Evolutionary conservation across 2,113 vertebrate species (phyloP).

Genomic region (Gorsachius goisagi): DNA sequence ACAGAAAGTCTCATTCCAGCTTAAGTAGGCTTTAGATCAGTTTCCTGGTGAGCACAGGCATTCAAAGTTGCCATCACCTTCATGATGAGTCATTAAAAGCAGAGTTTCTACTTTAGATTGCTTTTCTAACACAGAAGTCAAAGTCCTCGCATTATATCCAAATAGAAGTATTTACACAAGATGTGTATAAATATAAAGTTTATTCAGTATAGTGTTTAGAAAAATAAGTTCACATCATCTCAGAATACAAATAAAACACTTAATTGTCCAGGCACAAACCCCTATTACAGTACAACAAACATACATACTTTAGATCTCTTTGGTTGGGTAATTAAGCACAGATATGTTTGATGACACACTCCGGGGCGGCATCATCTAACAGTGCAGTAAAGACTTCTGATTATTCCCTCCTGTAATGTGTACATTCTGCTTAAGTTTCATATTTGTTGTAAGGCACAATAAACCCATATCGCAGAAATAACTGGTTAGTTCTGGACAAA

Average conservation of each 20-base stretch:
- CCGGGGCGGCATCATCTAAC: constrained; percentile 76
- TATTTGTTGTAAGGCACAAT: constrained; percentile 81
- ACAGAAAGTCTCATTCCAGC: neutral
- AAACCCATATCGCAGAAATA: constrained; percentile 70
- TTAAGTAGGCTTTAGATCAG: neutral
- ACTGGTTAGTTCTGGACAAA: constrained; percentile 73
- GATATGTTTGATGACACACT: constrained; percentile 76
- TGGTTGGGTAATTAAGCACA: constrained; percentile 89
- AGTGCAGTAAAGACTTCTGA: constrained; percentile 74
- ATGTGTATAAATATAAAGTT: constrained; percentile 99
- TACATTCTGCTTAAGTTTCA: constrained; percentile 70
- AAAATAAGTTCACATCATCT: constrained; percentile 99
- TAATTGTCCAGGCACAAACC: constrained; percentile 85
- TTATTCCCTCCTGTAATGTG: constrained; percentile 65
- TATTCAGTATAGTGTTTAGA: constrained; percentile 99
- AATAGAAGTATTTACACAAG: constrained; percentile 34
- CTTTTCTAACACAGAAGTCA: neutral
- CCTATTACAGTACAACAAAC: constrained; percentile 86
- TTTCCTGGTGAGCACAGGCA: neutral
- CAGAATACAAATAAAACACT: constrained; percentile 95
- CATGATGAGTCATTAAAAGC: neutral
- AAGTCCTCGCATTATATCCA: neutral
- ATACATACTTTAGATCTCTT: constrained; percentile 86
- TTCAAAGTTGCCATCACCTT: neutral
- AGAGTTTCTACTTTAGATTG: neutral